A percentile compares a stretch with the other conserved stretches of the same genome.
These are phyloP conservation scores for Vesta saturnalis DNA, from an alignment of 2,888 invertebrate species.

Conservation along the genomic window DNA sequence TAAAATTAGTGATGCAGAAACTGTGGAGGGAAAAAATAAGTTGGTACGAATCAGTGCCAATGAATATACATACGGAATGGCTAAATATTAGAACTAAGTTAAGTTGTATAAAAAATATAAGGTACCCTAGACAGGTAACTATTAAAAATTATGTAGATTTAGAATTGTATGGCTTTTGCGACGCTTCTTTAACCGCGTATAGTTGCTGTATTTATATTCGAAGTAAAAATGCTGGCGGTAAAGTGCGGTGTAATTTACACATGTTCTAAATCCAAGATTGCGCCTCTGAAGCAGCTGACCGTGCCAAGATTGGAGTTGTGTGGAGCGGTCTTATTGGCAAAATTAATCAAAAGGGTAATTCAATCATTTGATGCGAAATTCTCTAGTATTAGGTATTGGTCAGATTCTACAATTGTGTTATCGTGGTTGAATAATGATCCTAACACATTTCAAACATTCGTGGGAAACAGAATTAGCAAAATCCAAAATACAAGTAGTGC, in stretches of 20 bases:
- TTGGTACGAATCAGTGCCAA: conserved; percentile 6
- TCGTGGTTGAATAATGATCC: conserved; percentile 41
- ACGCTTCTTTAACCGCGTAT: conserved; percentile 43
- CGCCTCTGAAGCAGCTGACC: conserved; percentile 37
- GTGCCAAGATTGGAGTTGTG: conserved; percentile 42
- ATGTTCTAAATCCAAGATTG: conserved; percentile 45
- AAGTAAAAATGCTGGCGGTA: conserved; percentile 17
- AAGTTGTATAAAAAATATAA: neutral
- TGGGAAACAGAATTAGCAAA: conserved; percentile 36
- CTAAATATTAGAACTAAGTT: neutral
- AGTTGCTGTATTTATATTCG: conserved; percentile 46
- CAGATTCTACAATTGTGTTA: conserved; percentile 43
- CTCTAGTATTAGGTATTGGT: conserved; percentile 34
- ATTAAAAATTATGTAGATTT: conserved; percentile 15
- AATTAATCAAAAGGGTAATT: conserved; percentile 22
- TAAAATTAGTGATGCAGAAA: conserved; percentile 7
- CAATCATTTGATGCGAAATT: conserved; percentile 22
- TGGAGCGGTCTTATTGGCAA: conserved; percentile 37
- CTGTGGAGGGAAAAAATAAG: neutral
- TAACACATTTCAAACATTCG: conserved; percentile 39
- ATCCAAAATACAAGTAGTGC: conserved; percentile 27
- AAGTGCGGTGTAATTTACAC: conserved; percentile 31
- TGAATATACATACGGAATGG: neutral
- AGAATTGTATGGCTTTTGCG: conserved; percentile 43
- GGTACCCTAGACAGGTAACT: neutral